Base-by-base conservation (phyloP, 2,113 vertebrate species). In the Ardeotis arabs region DNA sequence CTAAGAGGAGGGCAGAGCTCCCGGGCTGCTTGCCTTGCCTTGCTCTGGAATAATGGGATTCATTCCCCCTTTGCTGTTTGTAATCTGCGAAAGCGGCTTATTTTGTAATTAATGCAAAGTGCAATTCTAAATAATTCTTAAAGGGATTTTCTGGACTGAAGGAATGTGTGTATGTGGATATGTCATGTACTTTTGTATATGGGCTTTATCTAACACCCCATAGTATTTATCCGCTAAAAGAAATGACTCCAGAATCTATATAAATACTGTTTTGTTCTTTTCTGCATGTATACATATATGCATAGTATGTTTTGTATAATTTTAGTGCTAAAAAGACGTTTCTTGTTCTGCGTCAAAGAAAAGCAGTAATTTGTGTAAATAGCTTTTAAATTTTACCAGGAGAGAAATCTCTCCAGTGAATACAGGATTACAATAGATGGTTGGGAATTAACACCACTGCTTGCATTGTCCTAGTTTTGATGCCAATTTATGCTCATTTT, bases 401-500 rank as follows among this genome's bases (percentile, higher is more conserved):
- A 86, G 84, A 92, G 41, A 83, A 92, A 81, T 84, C 25, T 92
- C 58, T 78, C 29, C 73, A 47, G 14, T 73, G 69, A 92, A 49
- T 69, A 39, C 21, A 45, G 20, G 69, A 87, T 83, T 93, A 82
- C 64, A 95, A 67, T 90, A 82, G 84, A 72, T 82, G 86, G 63
- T 10, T 84, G 66, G 69, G 87, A 93, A 90, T 90, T 95, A 95
- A 92, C 66, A 81, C 13, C 70, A 84, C 39, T 10, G 8, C 79
- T 84, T 66, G 91, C 72, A 93, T 77, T 95, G 83, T 96, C 80
- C 82, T 69, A 47, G 64, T n/a, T 96, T 96, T 3, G 50, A 90
- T 91, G 59, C 85, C 94, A 94, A 70, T 85, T 85, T 97, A 41
- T 85, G 58, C 56, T 96, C 90, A 67, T 97, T 97, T 97, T 96